These are phyloP conservation scores for Proisotoma minuta DNA, from an alignment of 2,888 invertebrate species.

Conservation along the genomic window DNA sequence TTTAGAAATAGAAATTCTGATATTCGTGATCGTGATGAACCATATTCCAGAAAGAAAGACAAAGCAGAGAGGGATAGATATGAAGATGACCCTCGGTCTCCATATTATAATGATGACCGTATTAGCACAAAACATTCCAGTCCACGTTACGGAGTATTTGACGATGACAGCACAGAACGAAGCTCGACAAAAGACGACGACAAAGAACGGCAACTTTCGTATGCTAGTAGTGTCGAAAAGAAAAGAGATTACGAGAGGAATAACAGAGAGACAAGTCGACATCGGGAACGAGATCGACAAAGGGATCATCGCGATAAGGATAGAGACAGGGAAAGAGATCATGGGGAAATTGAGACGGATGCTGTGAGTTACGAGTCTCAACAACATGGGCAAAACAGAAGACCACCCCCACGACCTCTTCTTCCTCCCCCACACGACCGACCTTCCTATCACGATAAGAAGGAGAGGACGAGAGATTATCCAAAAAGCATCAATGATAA, in stretches of 20 bases:
- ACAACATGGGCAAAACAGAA: no score
- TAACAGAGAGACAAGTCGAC: slow-evolving; percentile 6
- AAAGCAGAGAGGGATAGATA: background rate
- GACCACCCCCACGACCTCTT: no score
- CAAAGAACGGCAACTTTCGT: background rate
- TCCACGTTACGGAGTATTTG: background rate
- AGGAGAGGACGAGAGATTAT: slow-evolving; percentile 9
- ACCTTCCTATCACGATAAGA: no score
- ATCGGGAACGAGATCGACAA: slow-evolving; percentile 15
- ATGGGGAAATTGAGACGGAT: background rate
- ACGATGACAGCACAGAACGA: background rate
- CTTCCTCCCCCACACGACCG: no score
- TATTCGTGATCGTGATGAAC: slow-evolving; percentile 1
- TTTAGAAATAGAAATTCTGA: background rate
- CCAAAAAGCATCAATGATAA: slow-evolving; percentile 10
- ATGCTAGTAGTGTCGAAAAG: slow-evolving; percentile 14
- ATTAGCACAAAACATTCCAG: background rate
- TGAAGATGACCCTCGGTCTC: background rate
- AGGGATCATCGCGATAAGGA: slow-evolving; percentile 3
- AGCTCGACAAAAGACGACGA: background rate
- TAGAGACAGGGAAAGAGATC: slow-evolving; percentile 6
- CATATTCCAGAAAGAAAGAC: background rate
- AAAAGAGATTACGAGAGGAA: slow-evolving; percentile 20
- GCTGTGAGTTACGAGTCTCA: no score
- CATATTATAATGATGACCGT: background rate